Evolutionary conservation across 2,888 invertebrate genomes (phyloP).

Genomic region (Sinelater perroti): DNA sequence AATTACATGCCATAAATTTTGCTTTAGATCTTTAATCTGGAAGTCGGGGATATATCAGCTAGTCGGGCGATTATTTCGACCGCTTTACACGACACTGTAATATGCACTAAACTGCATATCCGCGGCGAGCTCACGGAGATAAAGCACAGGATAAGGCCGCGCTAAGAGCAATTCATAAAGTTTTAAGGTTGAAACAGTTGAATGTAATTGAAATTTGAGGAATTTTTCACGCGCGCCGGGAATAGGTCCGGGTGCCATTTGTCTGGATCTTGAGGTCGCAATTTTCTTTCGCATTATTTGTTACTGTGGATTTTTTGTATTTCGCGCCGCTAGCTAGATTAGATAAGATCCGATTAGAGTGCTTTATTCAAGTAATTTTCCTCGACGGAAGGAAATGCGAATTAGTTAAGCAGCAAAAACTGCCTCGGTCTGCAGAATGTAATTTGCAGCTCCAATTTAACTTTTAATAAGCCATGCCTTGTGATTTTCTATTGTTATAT

Average conservation of each 20-base stretch:
- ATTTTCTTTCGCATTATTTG: constrained; percentile 18
- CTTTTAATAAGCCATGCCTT: too few species aligned
- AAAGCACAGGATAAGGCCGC: constrained; percentile 23
- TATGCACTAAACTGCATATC: constrained; percentile 26
- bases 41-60: constrained; percentile 14
- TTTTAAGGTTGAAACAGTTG: constrained; percentile 13
- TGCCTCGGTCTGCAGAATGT: too few species aligned
- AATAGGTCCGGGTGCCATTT: constrained; percentile 19
- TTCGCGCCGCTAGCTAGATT: background rate
- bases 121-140: constrained; percentile 12
- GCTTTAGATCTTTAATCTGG: constrained; percentile 9
- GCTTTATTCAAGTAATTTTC: constrained; percentile 1
- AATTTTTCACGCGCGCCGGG: constrained; percentile 7
- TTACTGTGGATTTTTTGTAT: constrained; percentile 11
- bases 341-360: background rate
- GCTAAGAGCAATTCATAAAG: constrained; percentile 23
- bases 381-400: too few species aligned
- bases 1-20: constrained; percentile 19
- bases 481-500: too few species aligned
- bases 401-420: too few species aligned
- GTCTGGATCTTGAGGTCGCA: constrained; percentile 17
- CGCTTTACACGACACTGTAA: constrained; percentile 17
- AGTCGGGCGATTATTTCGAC: constrained; percentile 17
- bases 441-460: too few species aligned
- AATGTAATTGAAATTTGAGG: constrained; percentile 28